Evolutionary conservation across 2,113 vertebrate species (phyloP).

Genomic region (Coracopsis vasa): DNA sequence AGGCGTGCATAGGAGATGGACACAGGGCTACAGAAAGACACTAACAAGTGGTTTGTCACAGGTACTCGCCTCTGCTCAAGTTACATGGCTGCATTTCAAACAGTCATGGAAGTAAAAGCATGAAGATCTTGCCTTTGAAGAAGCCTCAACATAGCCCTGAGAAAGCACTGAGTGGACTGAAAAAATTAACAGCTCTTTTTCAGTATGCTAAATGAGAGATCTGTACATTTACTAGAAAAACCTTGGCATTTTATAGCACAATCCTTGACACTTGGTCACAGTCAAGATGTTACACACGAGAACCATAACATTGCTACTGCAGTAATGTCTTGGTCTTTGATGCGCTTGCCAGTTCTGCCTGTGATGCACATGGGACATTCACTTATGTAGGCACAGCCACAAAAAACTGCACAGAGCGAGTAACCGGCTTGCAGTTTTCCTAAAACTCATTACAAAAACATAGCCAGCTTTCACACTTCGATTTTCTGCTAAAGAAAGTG

Average conservation of each 20-base stretch:
- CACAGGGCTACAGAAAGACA: background rate
- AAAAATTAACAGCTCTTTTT: background rate
- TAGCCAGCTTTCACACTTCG: background rate
- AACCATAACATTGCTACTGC: background rate
- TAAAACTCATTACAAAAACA: background rate
- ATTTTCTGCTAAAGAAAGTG: background rate
- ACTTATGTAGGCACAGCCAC: accelerated
- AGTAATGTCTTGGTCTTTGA: background rate
- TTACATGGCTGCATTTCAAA: background rate
- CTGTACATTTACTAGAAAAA: background rate
- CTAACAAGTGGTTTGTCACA: background rate
- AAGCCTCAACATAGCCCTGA: background rate
- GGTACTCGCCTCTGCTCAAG: background rate
- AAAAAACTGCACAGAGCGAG: accelerated
- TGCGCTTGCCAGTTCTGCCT: background rate
- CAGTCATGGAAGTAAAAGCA: background rate
- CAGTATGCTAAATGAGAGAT: background rate
- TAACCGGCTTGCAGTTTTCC: background rate
- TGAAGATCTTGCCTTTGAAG: background rate
- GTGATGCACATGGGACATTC: accelerated
- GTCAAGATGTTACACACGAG: background rate
- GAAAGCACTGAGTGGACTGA: background rate
- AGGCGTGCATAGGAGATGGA: background rate
- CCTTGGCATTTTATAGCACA: background rate
- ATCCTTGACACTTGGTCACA: background rate